Evolutionary conservation across 2,797 vertebrate genomes (phyloP), one percentile per base, ranked within the genome.

Genomic region (Hafferia zeledoni): DNA sequence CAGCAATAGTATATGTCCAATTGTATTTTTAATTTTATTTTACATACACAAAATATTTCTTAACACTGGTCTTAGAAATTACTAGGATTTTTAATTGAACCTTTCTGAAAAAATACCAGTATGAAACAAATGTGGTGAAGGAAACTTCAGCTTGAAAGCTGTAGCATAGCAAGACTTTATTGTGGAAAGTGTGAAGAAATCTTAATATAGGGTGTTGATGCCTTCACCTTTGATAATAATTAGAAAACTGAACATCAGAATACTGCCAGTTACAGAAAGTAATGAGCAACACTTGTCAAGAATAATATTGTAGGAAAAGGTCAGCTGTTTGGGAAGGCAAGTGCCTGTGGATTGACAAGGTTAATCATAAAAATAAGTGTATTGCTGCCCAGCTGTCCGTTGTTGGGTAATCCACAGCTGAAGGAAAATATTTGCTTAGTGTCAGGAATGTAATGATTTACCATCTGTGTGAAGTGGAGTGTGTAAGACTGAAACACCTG

Each of bases 311-410:
- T 70, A 27, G 39, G 68, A 85, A 87, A 89, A 89, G 91, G 78
- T 63, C 63, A 74, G 47, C 71, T 72, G n/a, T 89, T 92, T 76
- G 43, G 56, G 37, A 79, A 79, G 87, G 39, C 18, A 55, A 65
- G 20, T 52, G 44, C 47, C 50, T 85, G 25, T 74, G 60, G 47
- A 93, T 52, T 95, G 75, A 67, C 64, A 63, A 91, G 50, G 47
- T 93, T 85, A 77, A 79, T 94, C n/a, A 77, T 59, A 50, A 91
- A 82, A 91, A n/a, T 49, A 72, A 75, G 20, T 49, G 25, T 59
- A 59, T 47, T 18, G 3, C 56, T 95, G 79, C 82, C 64, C 65
- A n/a, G 76, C 15, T 70, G 31, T 52, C 63, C 30, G 84, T 76
- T 94, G 52, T 71, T 77, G 71, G 52, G 82, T 84, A 87, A 84